Evolutionary conservation across 2,797 vertebrate genomes (phyloP), one percentile per base, ranked within the genome.

Genomic region (Mallotus villosus): DNA sequence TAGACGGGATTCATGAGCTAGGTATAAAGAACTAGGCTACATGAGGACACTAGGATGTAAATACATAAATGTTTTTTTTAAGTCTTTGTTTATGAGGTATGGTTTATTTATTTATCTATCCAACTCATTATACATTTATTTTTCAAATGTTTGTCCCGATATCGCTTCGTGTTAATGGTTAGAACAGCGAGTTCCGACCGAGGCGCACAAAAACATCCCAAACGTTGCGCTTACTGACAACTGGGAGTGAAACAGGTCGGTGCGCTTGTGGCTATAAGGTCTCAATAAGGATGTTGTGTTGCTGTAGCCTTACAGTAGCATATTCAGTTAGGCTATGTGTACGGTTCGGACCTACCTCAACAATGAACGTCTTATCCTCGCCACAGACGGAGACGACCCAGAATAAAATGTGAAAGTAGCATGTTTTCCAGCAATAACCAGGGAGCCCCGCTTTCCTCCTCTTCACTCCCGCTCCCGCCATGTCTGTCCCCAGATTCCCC

Each of bases 371-470:
- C 86, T 82, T 90, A 84, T 94, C 92, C 75, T 93, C 92, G 11
- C 91, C 93, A 81, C 90, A 90, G 22, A 92, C 90, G 1, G 90
- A 92, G 2, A 93, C 89, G 67, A 93, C 89, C 91, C 93, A 93
- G 80, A 94, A 83, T 77, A 93, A 78, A 25, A 92, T 82, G 72
- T 91, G 91, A 70, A 93, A 87, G 87, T 84, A 93, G 86, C 92
- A 92, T 81, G 87, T 91, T 77, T 88, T 92, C 92, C 93, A 93
- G 83, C 91, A 88, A 74, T 91, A 79, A 21, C 90, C 88, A 60
- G 87, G 90, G 79, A 92, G 86, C 81, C 85, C 84, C 70, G 89
- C 82, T 87, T 64, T 91, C 87, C 86, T 83, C 71, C 90, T 76
- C 82, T 80, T 86, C 82, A 49, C 81, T 78, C 89, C 92, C 76